These are phyloP conservation scores for Lepidurus couesii DNA, from an alignment of 1,140 invertebrate species.

Conservation along the genomic window DNA sequence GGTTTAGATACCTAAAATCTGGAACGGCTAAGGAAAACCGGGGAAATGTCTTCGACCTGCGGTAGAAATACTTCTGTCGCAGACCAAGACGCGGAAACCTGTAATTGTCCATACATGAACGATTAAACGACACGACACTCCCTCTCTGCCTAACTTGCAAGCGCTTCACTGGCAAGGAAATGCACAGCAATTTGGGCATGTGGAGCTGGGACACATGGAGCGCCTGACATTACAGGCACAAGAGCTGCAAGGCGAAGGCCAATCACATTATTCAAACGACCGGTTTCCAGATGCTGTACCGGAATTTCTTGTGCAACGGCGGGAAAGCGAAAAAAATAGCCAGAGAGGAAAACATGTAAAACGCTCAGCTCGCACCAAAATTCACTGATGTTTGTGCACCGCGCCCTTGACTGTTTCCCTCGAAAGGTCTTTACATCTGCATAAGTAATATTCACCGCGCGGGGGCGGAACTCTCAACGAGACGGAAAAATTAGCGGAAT, in stretches of 20 bases:
- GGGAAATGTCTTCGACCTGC: too few species aligned
- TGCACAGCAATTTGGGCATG: slow-evolving; percentile 18
- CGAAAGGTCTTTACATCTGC: too few species aligned
- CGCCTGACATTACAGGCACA: slow-evolving; percentile 16
- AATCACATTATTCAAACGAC: slow-evolving; percentile 22
- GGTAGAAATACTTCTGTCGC: too few species aligned
- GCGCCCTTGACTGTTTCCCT: too few species aligned
- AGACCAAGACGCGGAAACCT: background rate
- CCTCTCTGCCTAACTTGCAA: background rate
- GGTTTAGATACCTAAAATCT: too few species aligned
- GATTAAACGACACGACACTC: background rate
- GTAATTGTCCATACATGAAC: background rate
- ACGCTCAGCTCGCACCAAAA: background rate
- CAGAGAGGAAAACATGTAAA: background rate
- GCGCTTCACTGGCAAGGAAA: background rate
- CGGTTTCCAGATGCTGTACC: slow-evolving; percentile 20
- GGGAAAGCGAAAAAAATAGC: background rate
- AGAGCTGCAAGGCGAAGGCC: slow-evolving; percentile 4
- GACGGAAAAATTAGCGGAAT: too few species aligned
- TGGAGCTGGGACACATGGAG: background rate
- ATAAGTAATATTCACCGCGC: too few species aligned
- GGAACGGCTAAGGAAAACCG: too few species aligned
- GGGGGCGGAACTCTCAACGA: too few species aligned
- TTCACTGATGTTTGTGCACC: background rate
- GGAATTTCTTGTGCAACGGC: background rate